Evolutionary conservation across 2,888 invertebrate genomes (phyloP).

Genomic region (Thymelicus lineola): DNA sequence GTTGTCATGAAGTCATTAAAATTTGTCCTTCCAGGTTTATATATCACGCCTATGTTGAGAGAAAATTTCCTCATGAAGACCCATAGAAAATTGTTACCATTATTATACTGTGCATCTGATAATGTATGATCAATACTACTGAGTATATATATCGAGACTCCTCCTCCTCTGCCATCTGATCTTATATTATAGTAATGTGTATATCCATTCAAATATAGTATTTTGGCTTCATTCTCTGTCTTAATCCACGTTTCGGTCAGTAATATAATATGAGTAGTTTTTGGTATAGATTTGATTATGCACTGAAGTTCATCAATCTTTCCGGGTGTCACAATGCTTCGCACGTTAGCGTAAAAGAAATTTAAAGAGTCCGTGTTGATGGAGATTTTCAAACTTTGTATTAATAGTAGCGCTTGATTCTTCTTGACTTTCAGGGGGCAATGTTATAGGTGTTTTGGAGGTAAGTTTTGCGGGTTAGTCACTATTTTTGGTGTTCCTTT

Average conservation of each 20-base stretch:
- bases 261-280: conserved; percentile 7
- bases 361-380: neutral
- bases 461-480: too few relatives aligned
- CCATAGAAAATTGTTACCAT: conserved; percentile 9
- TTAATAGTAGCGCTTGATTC: too few relatives aligned
- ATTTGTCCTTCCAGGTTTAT: conserved; percentile 4
- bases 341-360: conserved; percentile 12
- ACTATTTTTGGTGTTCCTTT: too few relatives aligned
- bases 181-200: conserved; percentile 22
- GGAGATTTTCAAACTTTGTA: too few relatives aligned
- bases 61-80: neutral
- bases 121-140: neutral
- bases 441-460: too few relatives aligned
- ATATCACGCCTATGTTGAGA: conserved; percentile 6
- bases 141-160: conserved; percentile 31
- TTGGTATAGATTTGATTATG: conserved; percentile 8
- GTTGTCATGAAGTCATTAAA: conserved; percentile 1
- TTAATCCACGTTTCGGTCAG: conserved; percentile 9
- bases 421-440: too few relatives aligned
- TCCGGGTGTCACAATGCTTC: conserved; percentile 6
- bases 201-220: neutral
- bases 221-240: conserved; percentile 4
- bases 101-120: neutral
- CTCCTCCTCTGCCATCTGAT: conserved; percentile 29
- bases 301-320: conserved; percentile 10